These are phyloP conservation scores for Agrotis exclamationis DNA, from an alignment of 2,888 invertebrate genomes.

Conservation along the genomic window DNA sequence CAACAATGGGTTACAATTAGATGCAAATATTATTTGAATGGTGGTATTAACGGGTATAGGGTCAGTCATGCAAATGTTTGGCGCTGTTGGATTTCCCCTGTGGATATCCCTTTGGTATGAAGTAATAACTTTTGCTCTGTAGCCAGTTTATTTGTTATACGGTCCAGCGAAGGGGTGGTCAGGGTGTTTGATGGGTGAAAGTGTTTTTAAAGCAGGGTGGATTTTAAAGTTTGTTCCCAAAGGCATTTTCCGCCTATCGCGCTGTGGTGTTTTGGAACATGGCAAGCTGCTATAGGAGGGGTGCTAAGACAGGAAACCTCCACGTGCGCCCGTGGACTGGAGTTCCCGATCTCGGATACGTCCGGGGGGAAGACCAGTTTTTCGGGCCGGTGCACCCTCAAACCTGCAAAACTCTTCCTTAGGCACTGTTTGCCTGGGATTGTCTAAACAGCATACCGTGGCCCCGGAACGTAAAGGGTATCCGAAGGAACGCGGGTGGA, in stretches of 20 bases:
- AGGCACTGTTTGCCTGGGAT: too few species aligned
- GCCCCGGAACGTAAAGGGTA: too few species aligned
- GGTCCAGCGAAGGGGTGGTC: slow-evolving; percentile 60
- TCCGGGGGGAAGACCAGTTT: too few species aligned
- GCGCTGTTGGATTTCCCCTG: slow-evolving; percentile 86
- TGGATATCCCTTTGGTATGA: slow-evolving; percentile 79
- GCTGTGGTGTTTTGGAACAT: background rate
- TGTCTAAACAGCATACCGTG: too few species aligned
- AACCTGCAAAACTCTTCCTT: too few species aligned
- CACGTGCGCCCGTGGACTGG: too few species aligned
- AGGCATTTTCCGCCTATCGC: background rate
- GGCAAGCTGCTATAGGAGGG: background rate
- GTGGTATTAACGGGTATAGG: slow-evolving; percentile 81
- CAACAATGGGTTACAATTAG: slow-evolving; percentile 87
- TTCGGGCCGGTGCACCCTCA: too few species aligned
- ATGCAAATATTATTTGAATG: slow-evolving; percentile 87
- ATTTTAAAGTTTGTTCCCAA: slow-evolving; percentile 3
- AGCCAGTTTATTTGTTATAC: slow-evolving; percentile 61
- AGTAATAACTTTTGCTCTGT: slow-evolving; percentile 75
- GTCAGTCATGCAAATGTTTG: slow-evolving; percentile 85
- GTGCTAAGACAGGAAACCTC: too few species aligned
- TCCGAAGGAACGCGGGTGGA: too few species aligned
- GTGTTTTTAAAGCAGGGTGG: slow-evolving; percentile 6
- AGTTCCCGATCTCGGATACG: too few species aligned
- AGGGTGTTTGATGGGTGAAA: slow-evolving; percentile 35